Evolutionary conservation across 2,888 invertebrate genomes (phyloP).

Genomic region (Campoplex nolae): DNA sequence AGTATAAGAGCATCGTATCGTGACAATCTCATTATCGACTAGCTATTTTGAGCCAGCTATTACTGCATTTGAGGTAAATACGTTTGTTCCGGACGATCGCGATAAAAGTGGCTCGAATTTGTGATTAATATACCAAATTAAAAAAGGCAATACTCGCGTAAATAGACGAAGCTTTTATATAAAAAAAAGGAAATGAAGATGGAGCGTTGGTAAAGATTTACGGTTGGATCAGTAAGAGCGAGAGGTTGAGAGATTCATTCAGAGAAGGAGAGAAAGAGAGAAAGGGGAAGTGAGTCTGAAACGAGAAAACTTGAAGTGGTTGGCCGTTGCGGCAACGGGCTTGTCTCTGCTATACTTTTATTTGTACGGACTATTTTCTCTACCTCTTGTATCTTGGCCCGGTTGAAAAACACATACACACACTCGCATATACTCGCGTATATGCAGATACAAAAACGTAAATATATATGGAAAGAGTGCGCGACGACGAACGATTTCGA

Average conservation of each 20-base stretch:
- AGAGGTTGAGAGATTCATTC: not conserved
- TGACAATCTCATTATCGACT: not conserved
- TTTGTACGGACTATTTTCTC: slow-evolving; percentile 63
- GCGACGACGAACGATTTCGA: not conserved
- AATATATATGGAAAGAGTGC: not conserved
- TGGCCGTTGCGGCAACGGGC: slow-evolving; percentile 30
- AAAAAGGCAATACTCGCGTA: not conserved
- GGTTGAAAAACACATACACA: slow-evolving; percentile 11
- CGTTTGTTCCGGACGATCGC: not conserved
- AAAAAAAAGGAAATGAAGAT: not conserved
- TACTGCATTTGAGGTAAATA: not conserved
- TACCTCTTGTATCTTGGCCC: slow-evolving; percentile 40
- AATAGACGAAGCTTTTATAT: not conserved
- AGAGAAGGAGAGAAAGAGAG: slow-evolving; percentile 20
- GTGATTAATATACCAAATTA: not conserved
- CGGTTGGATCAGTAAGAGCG: not conserved
- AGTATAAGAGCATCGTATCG: no score
- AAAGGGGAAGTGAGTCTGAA: slow-evolving; percentile 64
- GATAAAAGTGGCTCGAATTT: not conserved
- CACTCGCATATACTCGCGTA: not conserved
- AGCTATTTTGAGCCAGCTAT: not conserved
- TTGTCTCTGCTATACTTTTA: slow-evolving; percentile 27
- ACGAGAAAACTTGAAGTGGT: slow-evolving; percentile 47
- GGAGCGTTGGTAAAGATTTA: slow-evolving; percentile 8
- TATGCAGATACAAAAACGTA: not conserved